Base-by-base conservation (phyloP, 2,113 vertebrate species). In the Piaya cayana region DNA sequence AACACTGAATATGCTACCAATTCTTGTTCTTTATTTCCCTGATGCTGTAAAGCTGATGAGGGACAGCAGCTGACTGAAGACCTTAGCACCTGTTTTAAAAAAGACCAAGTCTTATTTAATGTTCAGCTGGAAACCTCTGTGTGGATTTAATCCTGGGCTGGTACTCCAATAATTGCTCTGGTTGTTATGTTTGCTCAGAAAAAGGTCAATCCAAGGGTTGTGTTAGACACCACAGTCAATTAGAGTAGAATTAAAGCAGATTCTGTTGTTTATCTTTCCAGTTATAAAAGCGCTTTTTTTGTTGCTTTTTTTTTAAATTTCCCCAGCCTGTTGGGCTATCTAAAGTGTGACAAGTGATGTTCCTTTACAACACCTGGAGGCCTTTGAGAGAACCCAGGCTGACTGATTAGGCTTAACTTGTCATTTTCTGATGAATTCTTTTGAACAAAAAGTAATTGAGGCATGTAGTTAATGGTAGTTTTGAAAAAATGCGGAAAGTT, bases 181-280 rank as follows among this genome's bases (percentile, higher is more conserved):
- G 47, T 67, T 90, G 34, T 82, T 72, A 23, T 55, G 26, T 92
- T 95, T 93, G 45, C 81, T 36, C 34, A 79, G 55, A 63, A 91
- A 86, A 78, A 93, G 86, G 92, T 93, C 60, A 86, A 5, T 71
- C 39, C 82, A 75, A 88, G 71, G 65, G 37, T 76, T 95, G 36
- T 76, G 39, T 90, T 65, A 60, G 22, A 69, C 29, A 86, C 62
- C 3, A 2, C 82, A 94, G 81, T 84, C 78, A 94, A 81, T 92
- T 82, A 92, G n/a, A 83, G 56, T 13, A 43, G 30, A 36, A 71
- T 88, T 82, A 88, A 34, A 90, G 21, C 43, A 88, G 72, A 82
- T 90, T 96, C 93, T 89, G 56, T 85, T 89, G 56, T 85, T 91
- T 88, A 86, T 90, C 91, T 60, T 4, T 84, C 30, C 60, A 58